Percentiles rank a stretch among this genome's conserved stretches.
phyloP scores from a whole-genome alignment of 2,888 invertebrate species.

The Baccha elongata region DNA sequence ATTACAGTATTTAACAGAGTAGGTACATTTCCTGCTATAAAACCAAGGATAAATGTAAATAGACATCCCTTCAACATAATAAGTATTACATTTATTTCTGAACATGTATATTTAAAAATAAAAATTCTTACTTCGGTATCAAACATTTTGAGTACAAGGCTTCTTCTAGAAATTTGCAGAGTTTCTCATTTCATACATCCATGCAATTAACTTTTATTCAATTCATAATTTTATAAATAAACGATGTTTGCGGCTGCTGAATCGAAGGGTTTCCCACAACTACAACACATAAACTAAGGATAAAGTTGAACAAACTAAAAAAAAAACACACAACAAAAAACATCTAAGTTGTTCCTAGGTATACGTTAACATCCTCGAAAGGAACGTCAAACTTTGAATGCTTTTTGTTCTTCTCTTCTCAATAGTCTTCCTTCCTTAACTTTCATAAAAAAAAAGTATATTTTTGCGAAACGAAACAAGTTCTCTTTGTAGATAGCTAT shows the following conservation, averaged over 20 bases:
- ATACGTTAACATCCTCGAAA: neutral
- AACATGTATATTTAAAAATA: no score
- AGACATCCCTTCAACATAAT: no score
- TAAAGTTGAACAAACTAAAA: conserved; percentile 17
- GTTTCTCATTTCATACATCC: neutral
- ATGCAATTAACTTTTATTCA: conserved; percentile 29
- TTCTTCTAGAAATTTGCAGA: no score
- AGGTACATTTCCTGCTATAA: no score
- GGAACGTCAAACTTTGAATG: conserved; percentile 9
- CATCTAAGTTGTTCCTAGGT: neutral
- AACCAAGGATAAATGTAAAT: no score
- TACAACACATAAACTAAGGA: neutral
- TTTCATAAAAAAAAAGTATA: conserved; percentile 18
- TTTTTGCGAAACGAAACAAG: conserved; percentile 7
- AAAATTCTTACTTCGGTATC: no score
- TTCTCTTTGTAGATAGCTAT: neutral
- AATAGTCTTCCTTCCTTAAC: conserved; percentile 6
- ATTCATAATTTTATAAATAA: conserved; percentile 29
- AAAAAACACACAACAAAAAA: conserved; percentile 15
- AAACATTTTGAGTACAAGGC: no score
- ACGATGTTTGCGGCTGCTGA: conserved; percentile 18
- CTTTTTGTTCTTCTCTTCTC: conserved; percentile 1
- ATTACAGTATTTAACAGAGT: no score
- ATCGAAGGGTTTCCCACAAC: conserved; percentile 11
- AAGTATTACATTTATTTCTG: no score